Conservation (phyloP, 1,140 invertebrate species). For the Mizuhopecten yessoensis region DNA sequence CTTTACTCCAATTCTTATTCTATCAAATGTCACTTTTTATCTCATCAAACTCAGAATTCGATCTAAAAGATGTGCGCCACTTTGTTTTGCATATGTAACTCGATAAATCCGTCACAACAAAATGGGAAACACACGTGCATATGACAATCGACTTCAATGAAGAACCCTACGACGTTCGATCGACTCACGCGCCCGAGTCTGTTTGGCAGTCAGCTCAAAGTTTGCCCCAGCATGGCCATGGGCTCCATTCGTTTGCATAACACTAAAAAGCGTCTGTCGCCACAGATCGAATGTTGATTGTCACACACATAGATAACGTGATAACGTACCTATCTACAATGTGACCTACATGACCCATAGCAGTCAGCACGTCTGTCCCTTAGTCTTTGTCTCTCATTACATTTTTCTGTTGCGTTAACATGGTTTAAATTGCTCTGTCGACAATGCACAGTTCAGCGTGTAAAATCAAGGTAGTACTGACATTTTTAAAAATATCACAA, state of each 20-base stretch:
- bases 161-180: neutral
- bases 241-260: neutral
- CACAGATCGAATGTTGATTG: neutral
- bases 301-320: neutral
- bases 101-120: neutral
- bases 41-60: neutral
- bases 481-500: conserved; percentile 35
- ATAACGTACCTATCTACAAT: neutral
- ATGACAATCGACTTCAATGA: neutral
- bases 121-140: neutral
- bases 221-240: too few species aligned
- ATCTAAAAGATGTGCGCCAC: neutral
- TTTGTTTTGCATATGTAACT: neutral
- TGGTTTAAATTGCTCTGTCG: neutral
- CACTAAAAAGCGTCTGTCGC: neutral
- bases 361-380: neutral
- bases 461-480: neutral
- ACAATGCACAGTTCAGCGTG: neutral
- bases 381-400: too few species aligned
- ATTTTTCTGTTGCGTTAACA: neutral
- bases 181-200: neutral
- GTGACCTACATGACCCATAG: neutral
- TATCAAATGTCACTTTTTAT: neutral
- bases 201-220: neutral
- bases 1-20: neutral